These are phyloP conservation scores for Eucera pruinosa DNA, from an alignment of 2,888 invertebrate species.

Conservation along the genomic window DNA sequence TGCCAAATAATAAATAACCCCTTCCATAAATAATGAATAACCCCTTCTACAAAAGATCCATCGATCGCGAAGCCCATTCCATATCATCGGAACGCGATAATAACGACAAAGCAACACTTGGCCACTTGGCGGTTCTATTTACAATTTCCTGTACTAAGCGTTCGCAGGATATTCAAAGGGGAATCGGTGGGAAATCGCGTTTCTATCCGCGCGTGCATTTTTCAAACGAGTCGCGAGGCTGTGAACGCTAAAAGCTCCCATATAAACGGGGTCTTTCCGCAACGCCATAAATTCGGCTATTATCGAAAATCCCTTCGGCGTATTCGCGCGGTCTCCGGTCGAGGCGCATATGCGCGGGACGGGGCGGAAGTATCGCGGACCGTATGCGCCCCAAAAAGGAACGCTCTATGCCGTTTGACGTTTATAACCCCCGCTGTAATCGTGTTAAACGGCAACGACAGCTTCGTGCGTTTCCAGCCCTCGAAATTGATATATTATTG, in stretches of 20 bases:
- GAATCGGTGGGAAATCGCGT: conserved; percentile 1
- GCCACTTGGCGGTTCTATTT: not conserved
- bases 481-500: conserved; percentile 40
- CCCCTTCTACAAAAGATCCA: too few relatives aligned
- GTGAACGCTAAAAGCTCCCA: conserved; percentile 57
- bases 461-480: conserved; percentile 35
- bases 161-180: not conserved
- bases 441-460: conserved; percentile 48
- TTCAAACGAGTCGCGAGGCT: conserved; percentile 7
- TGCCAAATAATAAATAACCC: too few relatives aligned
- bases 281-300: conserved; percentile 68
- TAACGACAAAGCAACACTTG: not conserved
- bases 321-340: conserved; percentile 9
- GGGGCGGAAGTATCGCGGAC: conserved; percentile 15
- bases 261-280: conserved; percentile 58
- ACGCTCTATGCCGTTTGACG: conserved; percentile 50
- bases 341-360: conserved; percentile 29
- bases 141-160: not conserved
- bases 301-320: conserved; percentile 70
- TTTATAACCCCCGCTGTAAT: conserved; percentile 47
- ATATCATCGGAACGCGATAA: too few relatives aligned
- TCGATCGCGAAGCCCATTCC: too few relatives aligned
- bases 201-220: conserved; percentile 27
- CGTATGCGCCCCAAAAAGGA: conserved; percentile 41
- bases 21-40: too few relatives aligned